Base-by-base conservation (phyloP, 2,797 vertebrate genomes). In the Microctenopoma lineatum region DNA sequence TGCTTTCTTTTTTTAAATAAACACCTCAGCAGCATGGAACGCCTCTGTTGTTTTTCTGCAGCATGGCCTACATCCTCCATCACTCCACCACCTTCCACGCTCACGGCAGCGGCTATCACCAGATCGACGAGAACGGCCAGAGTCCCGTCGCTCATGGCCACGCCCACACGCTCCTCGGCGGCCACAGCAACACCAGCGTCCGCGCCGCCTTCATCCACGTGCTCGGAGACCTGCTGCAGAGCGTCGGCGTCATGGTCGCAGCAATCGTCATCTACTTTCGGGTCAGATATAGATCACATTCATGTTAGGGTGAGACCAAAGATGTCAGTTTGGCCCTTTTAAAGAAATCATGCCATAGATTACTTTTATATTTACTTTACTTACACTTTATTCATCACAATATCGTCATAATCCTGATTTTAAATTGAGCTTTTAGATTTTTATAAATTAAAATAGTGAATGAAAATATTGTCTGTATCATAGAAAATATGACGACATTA, bases 51-150 rank as follows among this genome's bases (percentile, higher is more conserved):
- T 56, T 13, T 60, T 5, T 32, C 38, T 46, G 27, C 87, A 99
- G 98, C 73, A 99, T 99, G 98, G 97, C 96, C 68, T 97, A 96
- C 86, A 95, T 99, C 89, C 95, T 99, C 55, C 97, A 96, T 69
- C 97, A 98, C 75, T 95, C 97, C 11, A 95, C 95, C 5, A 88
- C 89, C 2, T 83, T 94, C 76, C 97, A 97, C 0, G 81, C 90
- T 45, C 94, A 94, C 5, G 87, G 95, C 83, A 80, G 91, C 26
- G 94, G 89, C 21, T 98, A 98, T 4, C 95, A 96, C 56, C 95
- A 94, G 48, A 96, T 98, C 4, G 94, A 96, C 3, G 94, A 88
- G 79, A 84, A 80, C 9, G 91, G 87, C 16, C 91, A 81, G 44
- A 93, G 84, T 39, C 90, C 93, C 0, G 21, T 82, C n/a, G 51